Evolutionary conservation across 2,113 vertebrate species (phyloP).

Genomic region (Catagonus wagneri): DNA sequence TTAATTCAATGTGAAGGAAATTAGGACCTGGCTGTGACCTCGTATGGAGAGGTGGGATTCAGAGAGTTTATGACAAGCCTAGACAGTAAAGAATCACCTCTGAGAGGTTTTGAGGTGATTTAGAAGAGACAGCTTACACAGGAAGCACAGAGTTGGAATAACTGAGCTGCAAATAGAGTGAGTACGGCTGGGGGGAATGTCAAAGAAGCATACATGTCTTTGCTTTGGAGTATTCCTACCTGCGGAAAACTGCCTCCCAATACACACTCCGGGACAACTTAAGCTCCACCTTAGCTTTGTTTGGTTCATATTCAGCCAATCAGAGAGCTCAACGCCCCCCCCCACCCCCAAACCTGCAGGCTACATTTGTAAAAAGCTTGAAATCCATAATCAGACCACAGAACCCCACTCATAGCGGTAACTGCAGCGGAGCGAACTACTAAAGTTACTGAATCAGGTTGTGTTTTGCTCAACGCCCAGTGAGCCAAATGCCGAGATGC

Average conservation of each 20-base stretch:
- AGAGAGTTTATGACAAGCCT: neutral
- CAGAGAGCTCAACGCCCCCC: neutral
- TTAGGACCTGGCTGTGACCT: neutral
- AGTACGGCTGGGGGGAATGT: neutral
- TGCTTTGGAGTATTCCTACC: neutral
- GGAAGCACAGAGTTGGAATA: neutral
- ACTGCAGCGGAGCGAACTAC: neutral
- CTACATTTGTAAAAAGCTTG: neutral
- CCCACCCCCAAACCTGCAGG: neutral
- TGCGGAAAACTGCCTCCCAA: neutral
- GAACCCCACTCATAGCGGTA: neutral
- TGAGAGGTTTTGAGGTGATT: neutral
- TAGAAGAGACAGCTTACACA: neutral
- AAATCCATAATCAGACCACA: neutral
- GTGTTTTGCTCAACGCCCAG: accelerated
- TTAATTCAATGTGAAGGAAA: neutral
- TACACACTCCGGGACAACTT: neutral
- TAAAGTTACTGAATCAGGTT: neutral
- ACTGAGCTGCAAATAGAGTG: neutral
- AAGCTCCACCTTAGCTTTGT: neutral
- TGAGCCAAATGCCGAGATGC: accelerated
- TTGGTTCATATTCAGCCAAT: neutral
- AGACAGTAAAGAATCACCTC: neutral
- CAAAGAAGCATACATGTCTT: neutral
- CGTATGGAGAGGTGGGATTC: neutral